These are phyloP conservation scores for Hephaestus fuliginosus DNA, from an alignment of 2,797 vertebrate genomes.

Conservation along the genomic window DNA sequence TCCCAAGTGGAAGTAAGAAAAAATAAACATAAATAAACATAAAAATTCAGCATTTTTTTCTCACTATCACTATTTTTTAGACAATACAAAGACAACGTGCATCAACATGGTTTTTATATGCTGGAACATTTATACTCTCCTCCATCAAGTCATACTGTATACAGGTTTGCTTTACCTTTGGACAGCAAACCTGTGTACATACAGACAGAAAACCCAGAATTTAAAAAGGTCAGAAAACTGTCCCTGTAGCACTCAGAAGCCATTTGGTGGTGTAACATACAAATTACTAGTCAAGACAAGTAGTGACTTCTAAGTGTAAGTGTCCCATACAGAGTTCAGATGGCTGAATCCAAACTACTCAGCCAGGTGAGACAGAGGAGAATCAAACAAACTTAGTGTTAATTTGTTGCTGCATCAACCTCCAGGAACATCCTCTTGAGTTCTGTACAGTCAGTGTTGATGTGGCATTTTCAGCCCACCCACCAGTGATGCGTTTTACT, in stretches of 20 bases:
- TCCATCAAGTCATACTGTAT: neutral
- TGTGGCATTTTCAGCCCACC: constrained; percentile 36
- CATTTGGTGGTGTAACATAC: neutral
- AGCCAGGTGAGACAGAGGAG: neutral
- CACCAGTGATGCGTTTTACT: constrained; percentile 26
- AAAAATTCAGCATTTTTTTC: too few relatives aligned
- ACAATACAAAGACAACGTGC: neutral
- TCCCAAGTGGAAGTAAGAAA: too few relatives aligned
- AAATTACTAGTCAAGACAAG: neutral
- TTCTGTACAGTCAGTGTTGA: constrained; percentile 14
- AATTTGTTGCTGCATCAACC: neutral
- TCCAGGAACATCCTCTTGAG: neutral
- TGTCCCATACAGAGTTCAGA: neutral
- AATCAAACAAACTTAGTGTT: neutral
- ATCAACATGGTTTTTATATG: neutral
- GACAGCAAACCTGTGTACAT: neutral
- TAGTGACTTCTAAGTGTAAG: too few relatives aligned
- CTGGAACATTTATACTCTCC: neutral
- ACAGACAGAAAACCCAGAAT: neutral
- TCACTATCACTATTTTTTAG: neutral
- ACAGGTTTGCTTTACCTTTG: neutral
- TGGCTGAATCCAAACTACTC: neutral
- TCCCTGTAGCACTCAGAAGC: neutral
- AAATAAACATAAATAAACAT: too few relatives aligned
- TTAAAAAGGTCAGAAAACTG: neutral